Percentiles rank a stretch among this genome's conserved stretches.
Conservation (phyloP, 2,797 vertebrate genomes). For the Delichon dasypus region DNA sequence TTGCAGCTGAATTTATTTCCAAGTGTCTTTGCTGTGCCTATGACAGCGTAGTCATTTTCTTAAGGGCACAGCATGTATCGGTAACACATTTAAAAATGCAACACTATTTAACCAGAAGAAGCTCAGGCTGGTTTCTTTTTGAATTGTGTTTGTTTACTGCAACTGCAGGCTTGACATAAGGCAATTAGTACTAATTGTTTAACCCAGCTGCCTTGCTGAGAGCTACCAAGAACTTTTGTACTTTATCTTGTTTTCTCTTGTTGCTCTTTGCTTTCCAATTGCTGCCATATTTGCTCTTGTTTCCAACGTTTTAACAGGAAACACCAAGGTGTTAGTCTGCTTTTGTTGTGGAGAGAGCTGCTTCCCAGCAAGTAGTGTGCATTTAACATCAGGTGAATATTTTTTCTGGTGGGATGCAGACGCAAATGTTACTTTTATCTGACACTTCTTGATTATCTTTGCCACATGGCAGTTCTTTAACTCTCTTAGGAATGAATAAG, state of each 20-base stretch:
- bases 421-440: conserved; percentile 41
- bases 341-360: conserved; percentile 23
- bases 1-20: conserved; percentile 98
- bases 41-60: conserved; percentile 97
- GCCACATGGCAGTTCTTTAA: conserved; percentile 6
- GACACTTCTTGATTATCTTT: conserved; percentile 45
- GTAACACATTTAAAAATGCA: conserved; percentile 87
- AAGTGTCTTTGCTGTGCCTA: conserved; percentile 88
- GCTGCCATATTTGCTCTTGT: conserved; percentile 73
- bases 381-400: conserved; percentile 48
- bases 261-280: conserved; percentile 75
- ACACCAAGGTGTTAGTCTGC: conserved; percentile 46
- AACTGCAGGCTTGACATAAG: conserved; percentile 84
- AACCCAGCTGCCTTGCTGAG: conserved; percentile 84
- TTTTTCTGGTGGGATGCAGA: conserved; percentile 17
- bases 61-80: conserved; percentile 97
- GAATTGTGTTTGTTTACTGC: conserved; percentile 89
- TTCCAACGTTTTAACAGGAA: conserved; percentile 50
- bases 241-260: conserved; percentile 78
- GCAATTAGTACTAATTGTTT: conserved; percentile 89
- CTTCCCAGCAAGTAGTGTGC: background rate
- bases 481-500: background rate
- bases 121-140: conserved; percentile 81
- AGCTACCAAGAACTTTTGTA: conserved; percentile 82
- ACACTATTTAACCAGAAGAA: conserved; percentile 84